Evolutionary conservation across 2,888 invertebrate genomes (phyloP).

Genomic region (Dyspetes luteomarginatus): DNA sequence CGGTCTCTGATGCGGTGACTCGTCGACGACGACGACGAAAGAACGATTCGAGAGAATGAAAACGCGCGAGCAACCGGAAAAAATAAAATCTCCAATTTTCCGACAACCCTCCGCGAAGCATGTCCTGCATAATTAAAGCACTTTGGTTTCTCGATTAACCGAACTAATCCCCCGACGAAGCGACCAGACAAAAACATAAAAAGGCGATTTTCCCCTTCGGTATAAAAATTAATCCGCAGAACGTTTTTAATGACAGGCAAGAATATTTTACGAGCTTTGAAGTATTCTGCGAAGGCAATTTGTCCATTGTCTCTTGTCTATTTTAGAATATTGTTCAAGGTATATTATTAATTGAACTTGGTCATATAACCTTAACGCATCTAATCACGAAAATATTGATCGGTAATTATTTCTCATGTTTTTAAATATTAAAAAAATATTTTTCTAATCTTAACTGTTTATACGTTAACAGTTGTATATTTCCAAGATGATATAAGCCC

Average conservation of each 20-base stretch:
- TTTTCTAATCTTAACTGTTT: too few relatives aligned
- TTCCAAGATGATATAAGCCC: too few relatives aligned
- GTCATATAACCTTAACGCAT: too few relatives aligned
- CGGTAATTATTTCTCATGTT: too few relatives aligned
- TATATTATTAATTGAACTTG: too few relatives aligned
- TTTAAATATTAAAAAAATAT: too few relatives aligned
- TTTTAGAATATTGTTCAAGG: neutral
- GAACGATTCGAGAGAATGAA: too few relatives aligned
- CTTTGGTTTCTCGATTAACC: slow-evolving; percentile 23
- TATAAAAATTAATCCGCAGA: neutral
- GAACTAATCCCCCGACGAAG: slow-evolving; percentile 15
- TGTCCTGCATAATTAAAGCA: slow-evolving; percentile 22
- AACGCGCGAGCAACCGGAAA: too few relatives aligned
- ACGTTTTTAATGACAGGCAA: neutral
- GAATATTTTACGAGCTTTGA: neutral
- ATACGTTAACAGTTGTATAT: too few relatives aligned
- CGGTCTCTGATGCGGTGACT: too few relatives aligned
- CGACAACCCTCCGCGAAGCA: neutral
- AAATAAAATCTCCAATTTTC: neutral
- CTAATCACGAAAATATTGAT: too few relatives aligned
- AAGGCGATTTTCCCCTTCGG: neutral
- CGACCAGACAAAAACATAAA: neutral
- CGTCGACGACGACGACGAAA: too few relatives aligned
- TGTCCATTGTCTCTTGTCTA: neutral
- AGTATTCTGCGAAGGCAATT: neutral